A percentile compares a stretch with the other conserved stretches of the same genome.
These are phyloP conservation scores for Myotis brandtii DNA, from an alignment of 2,113 vertebrate species.

Conservation along the genomic window DNA sequence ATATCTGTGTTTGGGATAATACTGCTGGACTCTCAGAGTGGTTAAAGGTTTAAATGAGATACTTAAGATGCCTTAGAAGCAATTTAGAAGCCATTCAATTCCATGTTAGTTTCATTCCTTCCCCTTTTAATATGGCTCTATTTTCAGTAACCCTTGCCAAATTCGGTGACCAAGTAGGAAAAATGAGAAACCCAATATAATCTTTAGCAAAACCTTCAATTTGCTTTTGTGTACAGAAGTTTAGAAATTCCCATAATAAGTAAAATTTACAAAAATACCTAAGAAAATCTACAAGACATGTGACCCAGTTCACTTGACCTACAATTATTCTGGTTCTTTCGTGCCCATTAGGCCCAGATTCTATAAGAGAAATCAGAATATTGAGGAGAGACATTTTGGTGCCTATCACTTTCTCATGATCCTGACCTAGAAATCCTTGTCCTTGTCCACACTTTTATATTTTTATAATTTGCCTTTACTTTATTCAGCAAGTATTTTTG, in stretches of 20 bases:
- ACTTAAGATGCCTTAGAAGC: not conserved
- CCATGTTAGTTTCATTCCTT: not conserved
- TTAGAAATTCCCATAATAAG: not conserved
- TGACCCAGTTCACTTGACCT: not conserved
- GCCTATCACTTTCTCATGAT: not conserved
- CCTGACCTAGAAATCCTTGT: not conserved
- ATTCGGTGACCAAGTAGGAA: not conserved
- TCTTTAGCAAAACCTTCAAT: not conserved
- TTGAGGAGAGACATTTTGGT: not conserved
- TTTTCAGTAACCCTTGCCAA: not conserved
- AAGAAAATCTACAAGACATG: not conserved
- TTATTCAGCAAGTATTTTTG: not conserved
- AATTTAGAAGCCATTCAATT: not conserved
- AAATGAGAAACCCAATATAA: not conserved
- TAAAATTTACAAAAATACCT: conserved; percentile 24
- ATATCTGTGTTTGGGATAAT: not conserved
- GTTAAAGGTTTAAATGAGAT: not conserved
- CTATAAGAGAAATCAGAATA: not conserved
- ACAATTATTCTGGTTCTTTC: not conserved
- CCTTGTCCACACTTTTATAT: not conserved
- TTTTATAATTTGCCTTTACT: not conserved
- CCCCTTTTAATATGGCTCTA: not conserved
- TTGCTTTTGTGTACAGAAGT: not conserved
- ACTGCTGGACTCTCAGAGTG: not conserved
- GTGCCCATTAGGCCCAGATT: not conserved